Evolutionary conservation across 2,888 invertebrate species (phyloP).

Genomic region (Acleris sparsana): DNA sequence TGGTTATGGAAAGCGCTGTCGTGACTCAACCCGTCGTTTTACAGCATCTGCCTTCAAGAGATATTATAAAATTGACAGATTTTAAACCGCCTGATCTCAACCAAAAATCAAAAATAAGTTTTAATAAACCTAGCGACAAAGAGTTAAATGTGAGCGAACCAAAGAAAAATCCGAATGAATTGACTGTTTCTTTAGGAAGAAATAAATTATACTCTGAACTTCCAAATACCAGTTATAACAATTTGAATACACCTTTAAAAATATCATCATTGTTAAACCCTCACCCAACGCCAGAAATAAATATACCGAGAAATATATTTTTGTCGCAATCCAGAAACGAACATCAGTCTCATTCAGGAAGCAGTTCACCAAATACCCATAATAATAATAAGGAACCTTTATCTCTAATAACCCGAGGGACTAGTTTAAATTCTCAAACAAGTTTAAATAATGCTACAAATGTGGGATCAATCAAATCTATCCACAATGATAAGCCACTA

Average conservation of each 20-base stretch:
- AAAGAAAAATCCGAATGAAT: not conserved
- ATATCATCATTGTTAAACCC: slow-evolving; percentile 71
- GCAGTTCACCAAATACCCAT: not conserved
- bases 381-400: slow-evolving; percentile 1
- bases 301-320: slow-evolving; percentile 38
- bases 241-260: slow-evolving; percentile 62
- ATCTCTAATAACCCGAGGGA: not conserved
- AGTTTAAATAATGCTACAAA: not conserved
- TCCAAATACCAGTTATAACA: slow-evolving; percentile 38
- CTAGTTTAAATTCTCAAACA: slow-evolving; percentile 2
- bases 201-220: not conserved
- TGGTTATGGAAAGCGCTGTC: slow-evolving; percentile 44
- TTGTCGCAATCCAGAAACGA: slow-evolving; percentile 17
- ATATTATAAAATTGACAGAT: slow-evolving; percentile 38
- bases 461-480: slow-evolving; percentile 1
- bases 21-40: slow-evolving; percentile 50
- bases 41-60: slow-evolving; percentile 43
- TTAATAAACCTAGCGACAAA: not conserved
- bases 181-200: slow-evolving; percentile 5
- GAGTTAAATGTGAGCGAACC: not conserved
- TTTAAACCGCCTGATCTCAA: slow-evolving; percentile 31
- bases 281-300: slow-evolving; percentile 53
- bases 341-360: not conserved
- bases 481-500: slow-evolving; percentile 39
- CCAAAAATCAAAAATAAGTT: slow-evolving; percentile 20